Percentiles rank a stretch among this genome's conserved stretches.
Evolutionary conservation across 2,113 vertebrate species (phyloP).

Genomic region (Perca schrenkii): DNA sequence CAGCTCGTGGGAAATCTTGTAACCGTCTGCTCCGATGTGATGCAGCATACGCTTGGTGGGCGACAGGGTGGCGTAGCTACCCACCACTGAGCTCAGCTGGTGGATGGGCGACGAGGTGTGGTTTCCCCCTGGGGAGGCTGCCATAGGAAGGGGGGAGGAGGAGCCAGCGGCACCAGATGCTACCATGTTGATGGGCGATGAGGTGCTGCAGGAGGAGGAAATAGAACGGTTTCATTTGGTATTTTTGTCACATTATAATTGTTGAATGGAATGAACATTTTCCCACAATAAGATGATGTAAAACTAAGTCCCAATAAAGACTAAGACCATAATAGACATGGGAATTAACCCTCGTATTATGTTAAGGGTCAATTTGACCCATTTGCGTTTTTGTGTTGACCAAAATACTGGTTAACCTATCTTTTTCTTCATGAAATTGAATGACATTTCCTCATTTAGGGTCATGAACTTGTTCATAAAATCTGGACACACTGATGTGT

Average conservation of each 20-base stretch:
- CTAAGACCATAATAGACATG: not conserved
- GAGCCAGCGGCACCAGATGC: slow-evolving; percentile 85
- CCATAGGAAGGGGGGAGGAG: slow-evolving; percentile 83
- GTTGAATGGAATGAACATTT: not conserved
- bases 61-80: slow-evolving; percentile 96
- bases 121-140: slow-evolving; percentile 81
- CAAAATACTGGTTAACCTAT: too few relatives aligned
- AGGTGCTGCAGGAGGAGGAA: slow-evolving; percentile 84
- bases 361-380: too few relatives aligned
- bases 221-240: not conserved
- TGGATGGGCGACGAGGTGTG: slow-evolving; percentile 91
- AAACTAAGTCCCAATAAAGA: not conserved
- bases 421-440: too few relatives aligned
- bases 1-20: slow-evolving; percentile 97
- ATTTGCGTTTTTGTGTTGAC: too few relatives aligned
- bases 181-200: slow-evolving; percentile 96
- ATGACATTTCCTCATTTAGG: too few relatives aligned
- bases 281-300: not conserved
- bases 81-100: slow-evolving; percentile 93
- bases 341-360: too few relatives aligned
- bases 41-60: slow-evolving; percentile 96
- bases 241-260: not conserved
- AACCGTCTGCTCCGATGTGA: slow-evolving; percentile 87
- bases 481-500: too few relatives aligned
- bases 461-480: too few relatives aligned